Evolutionary conservation across 2,888 invertebrate genomes (phyloP), one percentile per base, ranked within the genome.

Genomic region (Emmelina monodactyla): DNA sequence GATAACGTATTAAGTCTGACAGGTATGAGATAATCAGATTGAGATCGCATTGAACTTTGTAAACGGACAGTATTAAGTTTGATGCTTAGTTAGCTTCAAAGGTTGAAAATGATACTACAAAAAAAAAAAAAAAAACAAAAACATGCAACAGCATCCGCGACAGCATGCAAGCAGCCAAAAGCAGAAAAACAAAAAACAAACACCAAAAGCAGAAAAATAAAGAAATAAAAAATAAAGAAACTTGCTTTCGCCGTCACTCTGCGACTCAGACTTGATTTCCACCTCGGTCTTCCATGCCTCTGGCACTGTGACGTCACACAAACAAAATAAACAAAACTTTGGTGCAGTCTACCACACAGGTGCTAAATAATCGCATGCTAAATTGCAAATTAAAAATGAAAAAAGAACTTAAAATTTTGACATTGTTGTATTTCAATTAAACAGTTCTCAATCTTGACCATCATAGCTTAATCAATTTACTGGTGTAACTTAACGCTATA

Each of bases 181-280:
- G 42, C 39, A 25, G 33, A 37, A 19, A 19, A 19, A 19, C 5
- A 37, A 34, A 13, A 32, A 19, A 35, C 16, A 7, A 14, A 30
- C 14, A 19, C 9, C n/a, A 19, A 19, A 25, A 10, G 25, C 29
- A 13, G 6, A 14, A n/a, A 5, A 29, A 29, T 5, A 34, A 29
- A 39, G 32, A 34, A 41, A 41, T 44, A 47, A 45, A 46, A 49
- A 52, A 47, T 43, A 49, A 51, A 55, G 49, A 46, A 46, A 71
- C 78, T 78, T 78, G 76, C 78, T 64, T 71, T 78, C 75, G 43
- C 55, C 50, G 49, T 75, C 76, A 56, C 64, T 69, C 43, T 46
- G 42, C 34, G 52, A 50, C 45, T 75, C 75, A 37, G 43, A 42
- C 55, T 75, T 72, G 49, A 69, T 45, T 35, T 16, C 45, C 29